Base-by-base conservation (phyloP, 2,797 vertebrate species). In the Parotocinclus haroldoi region DNA sequence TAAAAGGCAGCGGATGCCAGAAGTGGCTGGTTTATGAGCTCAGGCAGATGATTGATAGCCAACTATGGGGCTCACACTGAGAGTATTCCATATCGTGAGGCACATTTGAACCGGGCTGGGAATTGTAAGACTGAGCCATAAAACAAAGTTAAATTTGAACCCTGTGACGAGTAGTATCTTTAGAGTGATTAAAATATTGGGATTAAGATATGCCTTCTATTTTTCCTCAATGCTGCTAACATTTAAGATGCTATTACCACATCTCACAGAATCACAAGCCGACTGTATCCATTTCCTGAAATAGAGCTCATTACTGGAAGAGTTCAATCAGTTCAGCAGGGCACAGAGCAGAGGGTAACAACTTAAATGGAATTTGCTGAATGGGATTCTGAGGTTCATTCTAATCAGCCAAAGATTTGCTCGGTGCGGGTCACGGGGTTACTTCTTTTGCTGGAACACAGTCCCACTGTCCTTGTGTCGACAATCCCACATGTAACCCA, bases 21-120 rank as follows among this genome's bases (percentile, higher is more conserved):
- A 76, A 80, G 63, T 71, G 73, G 82, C 82, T 84, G 82, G 70
- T 90, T 89, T 91, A 90, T 84, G 85, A 83, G 80, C 83, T 66
- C 79, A 67, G 78, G 66, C 77, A 73, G 81, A 73, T 88, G 88
- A 91, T 88, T 89, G 85, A 90, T 89, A 77, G 78, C 73, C 71
- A 76, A 77, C 82, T 81, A 75, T 72, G 71, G 77, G 79, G 83
- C 80, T 83, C 78, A 82, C 82, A 79, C 82, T 81, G 82, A 50
- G 84, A 75, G 73, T 40, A 63, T 67, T 69, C 59, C 52, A 59
- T 71, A 66, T 71, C 64, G 45, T 63, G 58, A 71, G 56, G 65
- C 50, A 67, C 55, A 13, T 66, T 74, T 70, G 74, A 66, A 45
- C 68, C 27, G 54, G 55, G 63, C 16, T 37, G 67, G 73, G 81